Evolutionary conservation across 2,797 vertebrate genomes (phyloP).

Genomic region (Austrolebias charrua): DNA sequence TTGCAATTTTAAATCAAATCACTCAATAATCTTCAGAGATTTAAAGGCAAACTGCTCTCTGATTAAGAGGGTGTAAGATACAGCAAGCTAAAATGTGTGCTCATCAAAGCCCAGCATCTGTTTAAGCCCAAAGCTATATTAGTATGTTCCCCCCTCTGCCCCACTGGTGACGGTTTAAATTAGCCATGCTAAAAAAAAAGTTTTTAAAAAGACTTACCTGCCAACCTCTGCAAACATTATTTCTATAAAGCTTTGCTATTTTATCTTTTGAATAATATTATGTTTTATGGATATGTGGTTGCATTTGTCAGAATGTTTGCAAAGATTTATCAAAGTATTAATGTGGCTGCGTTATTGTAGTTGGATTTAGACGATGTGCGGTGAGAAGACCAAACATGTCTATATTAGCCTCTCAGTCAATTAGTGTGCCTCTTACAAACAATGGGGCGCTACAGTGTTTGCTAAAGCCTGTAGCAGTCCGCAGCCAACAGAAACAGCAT

Average conservation of each 20-base stretch:
- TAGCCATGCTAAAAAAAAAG: conserved; percentile 56
- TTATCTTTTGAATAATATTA: conserved; percentile 56
- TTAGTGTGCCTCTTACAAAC: conserved; percentile 32
- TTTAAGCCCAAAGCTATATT: conserved; percentile 57
- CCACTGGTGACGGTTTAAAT: conserved; percentile 72
- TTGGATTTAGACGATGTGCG: conserved; percentile 9
- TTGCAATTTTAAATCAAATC: conserved; percentile 19
- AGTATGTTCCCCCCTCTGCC: conserved; percentile 42
- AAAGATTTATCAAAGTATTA: conserved; percentile 14
- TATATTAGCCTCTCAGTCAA: conserved; percentile 22
- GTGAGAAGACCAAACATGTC: conserved; percentile 5
- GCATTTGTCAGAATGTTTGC: conserved; percentile 43
- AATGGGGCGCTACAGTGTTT: conserved; percentile 34
- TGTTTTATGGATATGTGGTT: conserved; percentile 22
- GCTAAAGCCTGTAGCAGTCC: conserved; percentile 24
- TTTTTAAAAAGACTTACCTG: conserved; percentile 65
- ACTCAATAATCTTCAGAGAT: conserved; percentile 27
- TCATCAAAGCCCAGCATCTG: conserved; percentile 75
- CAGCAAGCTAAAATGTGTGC: conserved; percentile 51
- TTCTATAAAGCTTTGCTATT: conserved; percentile 64
- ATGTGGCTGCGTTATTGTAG: conserved; percentile 7
- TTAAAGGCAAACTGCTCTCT: conserved; percentile 45
- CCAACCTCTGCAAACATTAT: conserved; percentile 69
- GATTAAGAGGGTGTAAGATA: conserved; percentile 45
- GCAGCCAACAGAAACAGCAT: conserved; percentile 47